Evolutionary conservation across 1,140 invertebrate genomes (phyloP).

Genomic region (Doryteuthis pealeii): DNA sequence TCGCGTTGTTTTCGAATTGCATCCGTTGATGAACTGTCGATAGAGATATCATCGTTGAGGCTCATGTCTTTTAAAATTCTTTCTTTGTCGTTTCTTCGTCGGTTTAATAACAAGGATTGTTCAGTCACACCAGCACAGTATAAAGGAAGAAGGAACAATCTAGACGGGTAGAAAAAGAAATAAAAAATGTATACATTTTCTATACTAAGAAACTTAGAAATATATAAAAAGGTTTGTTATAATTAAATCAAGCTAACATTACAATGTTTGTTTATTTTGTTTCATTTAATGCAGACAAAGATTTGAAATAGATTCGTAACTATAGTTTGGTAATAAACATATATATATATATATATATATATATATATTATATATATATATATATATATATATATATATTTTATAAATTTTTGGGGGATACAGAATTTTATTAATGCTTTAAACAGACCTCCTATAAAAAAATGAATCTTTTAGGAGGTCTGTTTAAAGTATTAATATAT

Average conservation of each 20-base stretch:
- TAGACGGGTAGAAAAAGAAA: constrained; percentile 26
- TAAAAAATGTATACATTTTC: not conserved
- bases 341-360: no score
- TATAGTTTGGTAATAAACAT: no score
- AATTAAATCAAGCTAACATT: not conserved
- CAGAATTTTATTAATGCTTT: no score
- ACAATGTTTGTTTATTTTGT: no score
- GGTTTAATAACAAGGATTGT: constrained; percentile 91
- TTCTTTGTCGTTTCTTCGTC: constrained; percentile 84
- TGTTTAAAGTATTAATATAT: no score
- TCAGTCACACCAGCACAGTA: constrained; percentile 90
- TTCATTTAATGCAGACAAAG: no score
- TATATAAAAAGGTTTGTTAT: not conserved
- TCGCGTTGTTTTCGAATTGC: constrained; percentile 33
- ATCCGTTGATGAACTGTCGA: constrained; percentile 31
- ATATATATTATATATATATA: no score
- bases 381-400: no score
- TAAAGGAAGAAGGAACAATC: constrained; percentile 89
- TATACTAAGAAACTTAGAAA: not conserved
- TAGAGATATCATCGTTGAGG: constrained; percentile 29
- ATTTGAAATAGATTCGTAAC: no score
- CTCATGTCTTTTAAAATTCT: constrained; percentile 32
- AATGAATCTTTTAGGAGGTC: no score
- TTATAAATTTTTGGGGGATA: no score
- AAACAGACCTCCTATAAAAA: no score